Evolutionary conservation across 2,113 vertebrate genomes (phyloP).

Genomic region (Gallinago jamesoni): DNA sequence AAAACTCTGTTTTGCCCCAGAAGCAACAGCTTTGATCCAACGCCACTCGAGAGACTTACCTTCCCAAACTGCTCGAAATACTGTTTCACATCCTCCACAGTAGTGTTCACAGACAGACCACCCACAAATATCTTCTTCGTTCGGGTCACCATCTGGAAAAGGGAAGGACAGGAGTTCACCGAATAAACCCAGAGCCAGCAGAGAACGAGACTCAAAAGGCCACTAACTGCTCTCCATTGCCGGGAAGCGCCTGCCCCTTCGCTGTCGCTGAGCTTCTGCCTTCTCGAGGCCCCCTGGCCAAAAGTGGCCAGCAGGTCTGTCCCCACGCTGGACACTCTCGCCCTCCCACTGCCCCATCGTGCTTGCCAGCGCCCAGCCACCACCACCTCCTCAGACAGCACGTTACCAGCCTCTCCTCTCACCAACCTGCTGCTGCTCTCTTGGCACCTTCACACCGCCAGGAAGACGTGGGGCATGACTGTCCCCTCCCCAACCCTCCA

Average conservation of each 20-base stretch:
- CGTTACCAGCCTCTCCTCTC: neutral
- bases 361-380: neutral
- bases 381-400: neutral
- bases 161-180: conserved; percentile 64
- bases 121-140: conserved; percentile 99
- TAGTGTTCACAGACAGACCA: conserved; percentile 97
- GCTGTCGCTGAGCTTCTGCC: neutral
- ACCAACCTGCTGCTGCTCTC: neutral
- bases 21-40: conserved; percentile 9
- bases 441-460: neutral
- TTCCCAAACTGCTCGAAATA: conserved; percentile 99
- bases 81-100: conserved; percentile 97
- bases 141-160: conserved; percentile 94
- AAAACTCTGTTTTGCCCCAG: neutral
- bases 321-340: neutral
- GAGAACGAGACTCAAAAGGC: neutral
- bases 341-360: neutral
- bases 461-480: fast-evolving
- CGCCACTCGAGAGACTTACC: conserved; percentile 75
- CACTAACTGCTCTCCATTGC: neutral
- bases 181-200: conserved; percentile 13
- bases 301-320: neutral
- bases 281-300: neutral
- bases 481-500: neutral
- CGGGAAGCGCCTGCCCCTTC: fast-evolving